Evolutionary conservation across 1,140 invertebrate genomes (phyloP), one percentile per base, ranked within the genome.

Genomic region (Neodiprion lecontei): DNA sequence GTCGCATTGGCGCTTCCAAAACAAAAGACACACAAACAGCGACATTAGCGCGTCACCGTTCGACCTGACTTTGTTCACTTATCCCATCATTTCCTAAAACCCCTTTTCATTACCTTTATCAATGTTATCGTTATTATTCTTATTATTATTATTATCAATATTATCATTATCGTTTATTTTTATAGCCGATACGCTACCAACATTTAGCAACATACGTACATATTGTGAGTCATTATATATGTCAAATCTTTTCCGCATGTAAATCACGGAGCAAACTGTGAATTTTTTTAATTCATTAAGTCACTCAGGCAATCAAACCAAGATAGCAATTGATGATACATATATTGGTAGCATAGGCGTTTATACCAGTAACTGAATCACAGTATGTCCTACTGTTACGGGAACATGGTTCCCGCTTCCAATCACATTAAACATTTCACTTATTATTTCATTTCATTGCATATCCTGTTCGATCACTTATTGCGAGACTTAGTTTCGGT

Each of bases 1-100:
- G 78, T 83, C 84, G 78, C 82, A 84, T 82, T 85, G 83, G 81
- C 82, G 82, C 84, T 85, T 87, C 81, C 84, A 84, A 86, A 86
- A 85, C 77, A 86, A 85, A 83, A 83, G 77, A 87, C 80, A 84
- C 84, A 86, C 81, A 87, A 80, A 84, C 77, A 84, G 82, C 82
- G 80, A 87, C 84, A 84, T 86, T 83, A 85, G 81, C 82, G 81
- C 78, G 79, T 74, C 77, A 83, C 79, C 77, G 80, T 77, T 69
- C 17, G 23, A 12, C 47, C 40, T 11, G 48, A 11, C 14, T 72
- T 48, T n/a, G 21, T 3, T 40, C 28, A 40, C 28, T 40, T 40
- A 40, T 40, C 28, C 28, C 28, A 40, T 40, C 28, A 40, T 40
- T 40, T 40, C 53, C 53, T 61, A 61, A 61, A 4, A 61, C 53